Percentiles rank a stretch among this genome's conserved stretches.
phyloP scores from a whole-genome alignment of 1,140 invertebrate genomes.

The Sitobion miscanthi region DNA sequence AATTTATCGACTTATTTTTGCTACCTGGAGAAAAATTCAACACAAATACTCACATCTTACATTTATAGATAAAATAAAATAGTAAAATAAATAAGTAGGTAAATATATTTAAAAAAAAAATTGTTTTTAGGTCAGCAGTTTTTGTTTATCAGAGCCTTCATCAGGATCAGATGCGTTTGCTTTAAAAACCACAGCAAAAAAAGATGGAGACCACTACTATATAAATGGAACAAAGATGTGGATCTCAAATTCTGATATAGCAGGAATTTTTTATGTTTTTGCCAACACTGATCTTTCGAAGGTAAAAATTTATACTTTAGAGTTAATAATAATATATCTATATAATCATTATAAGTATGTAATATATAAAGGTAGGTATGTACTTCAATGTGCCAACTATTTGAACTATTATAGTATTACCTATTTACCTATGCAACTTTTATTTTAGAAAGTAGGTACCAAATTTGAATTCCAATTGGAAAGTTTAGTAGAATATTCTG shows the following conservation, averaged over 20 bases:
- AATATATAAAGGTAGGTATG: not conserved
- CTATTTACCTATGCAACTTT: not conserved
- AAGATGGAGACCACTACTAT: constrained; percentile 80
- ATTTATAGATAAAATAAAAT: not conserved
- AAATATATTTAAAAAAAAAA: not conserved
- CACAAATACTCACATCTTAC: not conserved
- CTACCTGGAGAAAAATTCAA: not conserved
- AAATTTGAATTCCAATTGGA: not conserved
- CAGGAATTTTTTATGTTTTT: constrained; percentile 87
- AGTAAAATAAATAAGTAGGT: not conserved
- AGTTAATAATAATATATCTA: not conserved
- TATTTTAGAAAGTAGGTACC: not conserved
- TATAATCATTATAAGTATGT: not conserved
- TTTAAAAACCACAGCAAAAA: constrained; percentile 85
- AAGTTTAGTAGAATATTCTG: not conserved
- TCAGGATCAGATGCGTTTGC: constrained; percentile 90
- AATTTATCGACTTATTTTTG: not conserved
- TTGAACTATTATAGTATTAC: not conserved
- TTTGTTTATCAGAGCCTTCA: constrained; percentile 87
- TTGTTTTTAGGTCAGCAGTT: constrained; percentile 78
- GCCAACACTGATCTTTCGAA: constrained; percentile 82
- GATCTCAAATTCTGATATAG: constrained; percentile 94
- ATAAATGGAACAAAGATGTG: constrained; percentile 90
- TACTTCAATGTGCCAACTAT: not conserved
- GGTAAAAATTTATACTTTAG: constrained; percentile 9